These are phyloP conservation scores for Laodelphax striatellus DNA, from an alignment of 1,140 invertebrate species.

Conservation along the genomic window DNA sequence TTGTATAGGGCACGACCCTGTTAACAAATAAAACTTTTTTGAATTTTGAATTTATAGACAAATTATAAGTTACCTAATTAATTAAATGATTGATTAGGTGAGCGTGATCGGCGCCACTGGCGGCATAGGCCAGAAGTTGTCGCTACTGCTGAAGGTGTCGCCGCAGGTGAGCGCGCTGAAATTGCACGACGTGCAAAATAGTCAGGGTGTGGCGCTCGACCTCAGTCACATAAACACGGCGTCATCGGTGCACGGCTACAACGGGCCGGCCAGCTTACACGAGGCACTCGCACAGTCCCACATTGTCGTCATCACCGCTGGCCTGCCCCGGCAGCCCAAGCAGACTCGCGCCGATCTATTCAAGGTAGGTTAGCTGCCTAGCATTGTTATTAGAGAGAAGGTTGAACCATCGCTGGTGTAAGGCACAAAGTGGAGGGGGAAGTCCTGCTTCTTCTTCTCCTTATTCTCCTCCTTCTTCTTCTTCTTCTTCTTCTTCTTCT, in stretches of 20 bases:
- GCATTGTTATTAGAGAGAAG: too few species aligned
- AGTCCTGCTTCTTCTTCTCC: too few species aligned
- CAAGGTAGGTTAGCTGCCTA: too few species aligned
- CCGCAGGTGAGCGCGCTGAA: slow-evolving; percentile 72
- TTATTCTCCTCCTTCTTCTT: too few species aligned
- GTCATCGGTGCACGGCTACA: slow-evolving; percentile 71
- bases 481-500: too few species aligned
- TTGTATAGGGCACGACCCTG: too few species aligned
- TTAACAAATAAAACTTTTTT: too few species aligned
- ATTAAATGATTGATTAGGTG: slow-evolving; percentile 65
- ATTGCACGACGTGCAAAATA: slow-evolving; percentile 93
- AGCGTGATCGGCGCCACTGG: slow-evolving; percentile 92
- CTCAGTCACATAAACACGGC: slow-evolving; percentile 92
- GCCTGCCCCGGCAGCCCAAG: slow-evolving; percentile 93
- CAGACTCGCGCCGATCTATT: slow-evolving; percentile 95
- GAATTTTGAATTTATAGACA: too few species aligned
- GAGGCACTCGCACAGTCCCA: slow-evolving; percentile 56
- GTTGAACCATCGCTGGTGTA: too few species aligned
- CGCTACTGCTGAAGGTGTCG: slow-evolving; percentile 87
- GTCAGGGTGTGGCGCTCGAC: slow-evolving; percentile 94
- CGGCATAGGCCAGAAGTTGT: slow-evolving; percentile 96
- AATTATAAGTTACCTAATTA: too few species aligned
- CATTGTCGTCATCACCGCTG: slow-evolving; percentile 93
- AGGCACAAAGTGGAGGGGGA: too few species aligned
- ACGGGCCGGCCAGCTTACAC: slow-evolving; percentile 63